Evolutionary conservation across 2,113 vertebrate genomes (phyloP).

Genomic region (Origma solitaria): DNA sequence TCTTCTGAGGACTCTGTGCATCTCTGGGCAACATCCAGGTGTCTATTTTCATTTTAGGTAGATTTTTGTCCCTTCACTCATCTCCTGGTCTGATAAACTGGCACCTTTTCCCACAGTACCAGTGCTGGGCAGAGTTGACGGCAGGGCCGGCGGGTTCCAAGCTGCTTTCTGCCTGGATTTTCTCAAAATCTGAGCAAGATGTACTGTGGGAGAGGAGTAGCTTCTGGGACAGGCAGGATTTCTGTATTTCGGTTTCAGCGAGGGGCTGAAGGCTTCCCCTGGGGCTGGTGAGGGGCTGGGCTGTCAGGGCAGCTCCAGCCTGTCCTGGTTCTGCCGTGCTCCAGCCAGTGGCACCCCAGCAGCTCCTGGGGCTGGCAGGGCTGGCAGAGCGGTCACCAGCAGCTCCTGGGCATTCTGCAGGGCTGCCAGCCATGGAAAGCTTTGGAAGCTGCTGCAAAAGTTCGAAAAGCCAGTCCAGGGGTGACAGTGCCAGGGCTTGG

Average conservation of each 20-base stretch:
- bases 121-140: accelerated
- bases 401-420: background rate
- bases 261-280: background rate
- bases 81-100: background rate
- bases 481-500: accelerated
- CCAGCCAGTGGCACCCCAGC: background rate
- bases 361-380: background rate
- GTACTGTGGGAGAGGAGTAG: background rate
- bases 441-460: background rate
- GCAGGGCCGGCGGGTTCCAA: background rate
- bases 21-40: background rate
- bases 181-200: background rate
- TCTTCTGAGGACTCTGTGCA: background rate
- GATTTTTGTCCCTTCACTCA: background rate
- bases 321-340: accelerated
- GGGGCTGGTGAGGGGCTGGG: background rate
- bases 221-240: background rate
- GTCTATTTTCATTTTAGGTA: background rate
- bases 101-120: background rate
- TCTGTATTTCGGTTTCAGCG: accelerated
- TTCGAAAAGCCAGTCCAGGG: accelerated
- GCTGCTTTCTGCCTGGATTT: background rate
- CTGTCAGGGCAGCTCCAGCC: background rate
- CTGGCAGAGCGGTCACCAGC: background rate
- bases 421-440: accelerated